Conservation (phyloP, 2,113 vertebrate species). For the Rhinolophus sinicus region DNA sequence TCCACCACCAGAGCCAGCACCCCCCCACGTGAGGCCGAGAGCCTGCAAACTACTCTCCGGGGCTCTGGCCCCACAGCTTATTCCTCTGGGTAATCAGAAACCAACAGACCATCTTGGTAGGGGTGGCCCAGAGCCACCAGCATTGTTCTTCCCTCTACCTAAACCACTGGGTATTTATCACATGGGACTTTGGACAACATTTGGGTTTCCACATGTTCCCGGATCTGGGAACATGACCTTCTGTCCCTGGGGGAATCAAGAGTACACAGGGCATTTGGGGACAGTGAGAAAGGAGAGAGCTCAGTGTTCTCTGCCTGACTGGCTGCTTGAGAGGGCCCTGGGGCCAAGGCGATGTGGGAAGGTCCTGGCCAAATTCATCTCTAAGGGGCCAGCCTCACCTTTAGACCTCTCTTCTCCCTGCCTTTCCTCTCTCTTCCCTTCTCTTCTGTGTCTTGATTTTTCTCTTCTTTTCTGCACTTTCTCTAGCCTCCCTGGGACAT, state of each 20-base stretch:
- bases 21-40: too few relatives aligned
- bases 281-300: not conserved
- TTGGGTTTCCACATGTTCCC: not conserved
- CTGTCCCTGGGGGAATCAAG: not conserved
- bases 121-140: not conserved
- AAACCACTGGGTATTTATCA: not conserved
- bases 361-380: not conserved
- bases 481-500: not conserved
- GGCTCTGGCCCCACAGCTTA: too few relatives aligned
- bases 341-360: not conserved
- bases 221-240: not conserved
- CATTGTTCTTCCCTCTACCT: not conserved
- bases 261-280: not conserved
- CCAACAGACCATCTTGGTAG: not conserved
- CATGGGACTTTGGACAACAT: not conserved
- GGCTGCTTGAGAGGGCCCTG: not conserved
- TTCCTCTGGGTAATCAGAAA: not conserved
- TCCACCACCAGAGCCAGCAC: too few relatives aligned
- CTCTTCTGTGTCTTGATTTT: not conserved
- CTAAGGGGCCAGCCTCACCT: not conserved
- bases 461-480: not conserved
- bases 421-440: not conserved
- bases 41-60: too few relatives aligned
- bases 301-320: not conserved
- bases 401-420: not conserved